Conservation (phyloP, 2,113 vertebrate species). For the Ranitomeya variabilis region DNA sequence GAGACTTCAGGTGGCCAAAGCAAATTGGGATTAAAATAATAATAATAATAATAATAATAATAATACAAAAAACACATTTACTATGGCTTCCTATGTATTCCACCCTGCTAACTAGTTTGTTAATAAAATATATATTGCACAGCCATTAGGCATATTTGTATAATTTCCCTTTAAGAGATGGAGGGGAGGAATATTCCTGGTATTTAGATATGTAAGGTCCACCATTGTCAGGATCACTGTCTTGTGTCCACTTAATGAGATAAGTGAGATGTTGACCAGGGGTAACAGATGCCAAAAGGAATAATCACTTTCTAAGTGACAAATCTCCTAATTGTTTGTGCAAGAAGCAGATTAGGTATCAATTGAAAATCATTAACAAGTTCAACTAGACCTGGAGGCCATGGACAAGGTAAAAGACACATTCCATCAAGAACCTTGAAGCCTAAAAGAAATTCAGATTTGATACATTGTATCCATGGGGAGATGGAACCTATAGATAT, state of each 20-base stretch:
- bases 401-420: neutral
- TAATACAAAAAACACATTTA: neutral
- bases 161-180: too few species aligned
- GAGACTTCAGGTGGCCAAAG: neutral
- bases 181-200: too few species aligned
- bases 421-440: neutral
- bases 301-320: constrained; percentile 32
- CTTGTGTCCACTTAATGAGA: constrained; percentile 13
- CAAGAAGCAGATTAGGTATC: constrained; percentile 39
- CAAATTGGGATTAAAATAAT: neutral
- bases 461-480: neutral
- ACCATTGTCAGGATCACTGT: neutral
- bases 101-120: neutral
- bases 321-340: constrained; percentile 32
- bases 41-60: neutral
- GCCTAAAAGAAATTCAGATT: neutral
- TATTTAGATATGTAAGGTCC: neutral
- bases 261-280: constrained; percentile 12
- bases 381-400: constrained; percentile 30
- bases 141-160: neutral
- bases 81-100: neutral
- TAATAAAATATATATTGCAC: neutral
- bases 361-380: constrained; percentile 50
- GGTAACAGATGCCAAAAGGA: neutral
- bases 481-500: neutral